phyloP scores from a whole-genome alignment of 2,888 invertebrate genomes.

The Cataglyphis altisquamis region DNA sequence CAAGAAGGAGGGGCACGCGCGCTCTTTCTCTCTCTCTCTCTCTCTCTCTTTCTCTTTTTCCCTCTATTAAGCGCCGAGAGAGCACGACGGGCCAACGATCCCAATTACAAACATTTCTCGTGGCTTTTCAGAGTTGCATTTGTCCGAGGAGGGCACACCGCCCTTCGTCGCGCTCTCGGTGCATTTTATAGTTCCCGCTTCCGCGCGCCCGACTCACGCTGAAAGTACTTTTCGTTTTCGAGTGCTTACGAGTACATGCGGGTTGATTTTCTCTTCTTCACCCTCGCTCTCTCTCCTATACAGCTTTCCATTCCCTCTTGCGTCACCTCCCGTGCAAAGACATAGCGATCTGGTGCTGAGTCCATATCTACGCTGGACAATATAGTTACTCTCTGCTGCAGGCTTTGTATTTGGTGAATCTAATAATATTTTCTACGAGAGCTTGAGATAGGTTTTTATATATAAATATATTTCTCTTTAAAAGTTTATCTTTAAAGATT shows the following conservation, averaged over 20 bases:
- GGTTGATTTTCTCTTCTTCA: conserved; percentile 80
- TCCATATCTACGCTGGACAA: background rate
- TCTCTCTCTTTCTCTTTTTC: background rate
- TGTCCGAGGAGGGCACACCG: conserved; percentile 73
- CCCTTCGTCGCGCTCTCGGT: conserved; percentile 73
- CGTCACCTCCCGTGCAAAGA: conserved; percentile 58
- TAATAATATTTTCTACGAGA: background rate
- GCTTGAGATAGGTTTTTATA: background rate
- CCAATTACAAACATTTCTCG: conserved; percentile 85
- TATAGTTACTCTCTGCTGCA: background rate
- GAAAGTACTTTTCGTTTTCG: conserved; percentile 82
- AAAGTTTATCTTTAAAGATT: background rate
- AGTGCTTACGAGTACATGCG: conserved; percentile 81
- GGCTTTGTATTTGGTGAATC: background rate
- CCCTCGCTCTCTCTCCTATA: conserved; percentile 57
- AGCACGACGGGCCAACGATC: conserved; percentile 79
- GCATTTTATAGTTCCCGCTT: conserved; percentile 80
- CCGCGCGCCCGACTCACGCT: conserved; percentile 67
- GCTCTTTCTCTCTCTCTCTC: conserved; percentile 15
- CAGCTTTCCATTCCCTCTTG: conserved; percentile 52
- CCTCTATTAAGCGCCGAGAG: conserved; percentile 46
- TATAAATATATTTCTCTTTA: background rate
- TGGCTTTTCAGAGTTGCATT: conserved; percentile 82
- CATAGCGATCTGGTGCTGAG: background rate
- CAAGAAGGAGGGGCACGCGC: conserved; percentile 10